A percentile compares a stretch with the other conserved stretches of the same genome.
phyloP scores from a whole-genome alignment of 2,113 vertebrate species.

The Synodontis membranacea region DNA sequence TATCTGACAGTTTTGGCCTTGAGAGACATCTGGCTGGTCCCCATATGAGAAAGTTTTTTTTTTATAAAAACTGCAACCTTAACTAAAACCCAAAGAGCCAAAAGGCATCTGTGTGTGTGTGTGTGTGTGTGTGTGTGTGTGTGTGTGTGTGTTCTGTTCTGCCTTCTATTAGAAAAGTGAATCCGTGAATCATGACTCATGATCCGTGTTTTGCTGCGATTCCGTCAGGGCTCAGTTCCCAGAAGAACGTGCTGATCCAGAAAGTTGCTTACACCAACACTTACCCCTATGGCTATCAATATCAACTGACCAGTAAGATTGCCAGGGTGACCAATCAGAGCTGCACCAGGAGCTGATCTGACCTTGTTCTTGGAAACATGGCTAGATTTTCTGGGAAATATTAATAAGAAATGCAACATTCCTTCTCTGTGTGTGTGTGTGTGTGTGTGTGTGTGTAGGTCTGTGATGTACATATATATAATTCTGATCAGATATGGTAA shows the following conservation, averaged over 20 bases:
- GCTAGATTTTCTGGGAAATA: no score
- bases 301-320: not conserved
- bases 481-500: not conserved
- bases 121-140: not conserved
- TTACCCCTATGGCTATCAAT: conserved; percentile 40
- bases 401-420: not conserved
- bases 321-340: conserved; percentile 36
- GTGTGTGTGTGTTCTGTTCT: conserved; percentile 15
- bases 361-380: conserved; percentile 8
- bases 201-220: conserved; percentile 32
- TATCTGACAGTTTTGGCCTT: no score
- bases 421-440: conserved; percentile 19
- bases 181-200: not conserved
- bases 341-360: conserved; percentile 22
- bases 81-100: no score
- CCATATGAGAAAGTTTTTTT: no score
- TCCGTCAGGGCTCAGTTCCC: conserved; percentile 6
- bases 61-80: no score
- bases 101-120: no score
- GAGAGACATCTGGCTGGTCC: no score
- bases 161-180: not conserved
- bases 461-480: no score
- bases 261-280: conserved; percentile 32
- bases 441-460: not conserved
- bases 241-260: not conserved